Conservation (phyloP, 2,797 vertebrate species). For the Psittacula echo region DNA sequence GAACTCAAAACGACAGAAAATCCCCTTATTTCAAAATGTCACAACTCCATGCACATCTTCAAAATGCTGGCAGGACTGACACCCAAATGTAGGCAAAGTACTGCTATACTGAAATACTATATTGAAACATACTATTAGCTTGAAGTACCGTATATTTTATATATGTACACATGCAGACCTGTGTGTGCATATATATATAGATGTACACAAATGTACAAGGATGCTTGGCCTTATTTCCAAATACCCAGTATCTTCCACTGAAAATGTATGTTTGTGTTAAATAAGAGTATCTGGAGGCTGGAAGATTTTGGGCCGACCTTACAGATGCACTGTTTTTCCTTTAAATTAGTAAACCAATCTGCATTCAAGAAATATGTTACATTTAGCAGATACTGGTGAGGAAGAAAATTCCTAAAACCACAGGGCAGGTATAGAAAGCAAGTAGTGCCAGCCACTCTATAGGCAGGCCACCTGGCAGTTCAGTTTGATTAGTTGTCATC, state of each 20-base stretch:
- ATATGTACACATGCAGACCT: not conserved
- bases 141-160: not conserved
- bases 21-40: not conserved
- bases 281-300: not conserved
- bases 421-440: not conserved
- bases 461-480: not conserved
- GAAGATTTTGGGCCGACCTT: not conserved
- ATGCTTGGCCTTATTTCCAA: not conserved
- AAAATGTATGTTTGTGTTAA: not conserved
- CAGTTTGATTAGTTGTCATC: slow-evolving; percentile 45
- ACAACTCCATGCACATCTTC: not conserved
- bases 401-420: not conserved
- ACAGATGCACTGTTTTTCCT: not conserved
- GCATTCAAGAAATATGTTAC: not conserved
- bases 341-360: not conserved
- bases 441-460: not conserved
- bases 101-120: not conserved
- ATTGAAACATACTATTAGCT: not conserved
- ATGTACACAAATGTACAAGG: not conserved
- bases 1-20: not conserved
- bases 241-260: not conserved
- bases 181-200: not conserved
- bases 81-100: not conserved
- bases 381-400: not conserved
- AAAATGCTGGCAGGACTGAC: not conserved